Conservation (phyloP, 2,888 invertebrate species). For the Drosophila fulvimacula region DNA sequence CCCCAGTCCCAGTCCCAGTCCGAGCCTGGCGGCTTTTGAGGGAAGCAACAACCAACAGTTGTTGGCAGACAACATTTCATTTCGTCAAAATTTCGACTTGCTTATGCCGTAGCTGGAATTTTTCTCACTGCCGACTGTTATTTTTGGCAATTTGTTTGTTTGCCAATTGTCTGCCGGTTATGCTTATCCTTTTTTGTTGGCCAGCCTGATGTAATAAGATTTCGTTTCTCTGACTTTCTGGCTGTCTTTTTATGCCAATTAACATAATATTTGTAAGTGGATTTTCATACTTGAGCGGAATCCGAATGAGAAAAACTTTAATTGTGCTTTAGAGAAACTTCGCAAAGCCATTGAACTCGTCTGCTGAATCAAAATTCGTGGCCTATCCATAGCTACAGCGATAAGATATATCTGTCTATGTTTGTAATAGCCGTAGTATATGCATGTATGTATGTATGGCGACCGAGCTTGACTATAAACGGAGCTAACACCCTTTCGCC, state of each 20-base stretch:
- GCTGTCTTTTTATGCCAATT: constrained; percentile 69
- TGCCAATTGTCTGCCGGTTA: constrained; percentile 79
- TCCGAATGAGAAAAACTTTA: constrained; percentile 58
- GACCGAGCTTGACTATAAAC: constrained; percentile 42
- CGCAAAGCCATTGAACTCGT: constrained; percentile 61
- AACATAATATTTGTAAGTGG: constrained; percentile 79
- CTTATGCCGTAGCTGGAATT: constrained; percentile 44
- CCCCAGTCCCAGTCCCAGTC: not conserved
- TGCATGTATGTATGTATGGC: too few relatives aligned
- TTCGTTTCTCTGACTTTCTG: constrained; percentile 53
- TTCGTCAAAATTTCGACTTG: constrained; percentile 56
- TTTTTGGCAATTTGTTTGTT: constrained; percentile 79
- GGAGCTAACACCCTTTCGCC: constrained; percentile 59
- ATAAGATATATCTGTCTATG: constrained; percentile 22
- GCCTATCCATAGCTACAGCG: constrained; percentile 30
- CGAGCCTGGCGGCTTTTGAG: not conserved
- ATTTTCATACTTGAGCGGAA: constrained; percentile 71
- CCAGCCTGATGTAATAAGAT: constrained; percentile 70
- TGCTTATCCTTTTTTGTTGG: constrained; percentile 57
- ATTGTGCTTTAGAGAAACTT: constrained; percentile 60
- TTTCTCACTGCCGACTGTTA: constrained; percentile 56
- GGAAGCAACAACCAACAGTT: constrained; percentile 26
- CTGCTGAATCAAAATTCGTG: constrained; percentile 54
- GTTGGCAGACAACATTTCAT: constrained; percentile 58
- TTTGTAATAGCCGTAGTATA: too few relatives aligned